phyloP scores from a whole-genome alignment of 2,113 vertebrate genomes.

The Syngnathus floridae region DNA sequence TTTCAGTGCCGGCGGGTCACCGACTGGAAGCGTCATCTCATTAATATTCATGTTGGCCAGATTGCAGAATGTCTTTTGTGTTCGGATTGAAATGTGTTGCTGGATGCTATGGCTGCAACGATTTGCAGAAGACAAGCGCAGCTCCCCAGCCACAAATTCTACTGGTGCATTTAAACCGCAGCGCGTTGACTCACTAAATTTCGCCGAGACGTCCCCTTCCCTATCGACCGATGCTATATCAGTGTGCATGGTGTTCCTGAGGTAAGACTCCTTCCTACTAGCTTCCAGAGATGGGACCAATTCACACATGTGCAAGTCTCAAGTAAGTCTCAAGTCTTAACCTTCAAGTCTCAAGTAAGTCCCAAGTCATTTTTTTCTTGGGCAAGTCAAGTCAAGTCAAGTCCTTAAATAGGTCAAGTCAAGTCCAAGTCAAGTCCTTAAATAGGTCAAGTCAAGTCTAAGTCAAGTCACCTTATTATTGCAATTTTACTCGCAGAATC shows the following conservation, averaged over 20 bases:
- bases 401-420: no score
- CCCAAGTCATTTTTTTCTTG: no score
- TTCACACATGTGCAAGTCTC: no score
- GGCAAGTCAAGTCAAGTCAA: no score
- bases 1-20: conserved; percentile 15
- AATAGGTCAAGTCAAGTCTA: no score
- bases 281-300: no score
- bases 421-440: no score
- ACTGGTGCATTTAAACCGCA: conserved; percentile 6
- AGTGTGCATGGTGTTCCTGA: neutral
- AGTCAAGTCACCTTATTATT: no score
- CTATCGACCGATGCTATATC: neutral
- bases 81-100: no score
- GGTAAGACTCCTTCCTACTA: neutral
- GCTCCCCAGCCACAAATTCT: conserved; percentile 1
- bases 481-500: no score
- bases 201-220: neutral
- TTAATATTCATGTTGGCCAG: conserved; percentile 20
- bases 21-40: conserved; percentile 22
- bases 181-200: neutral
- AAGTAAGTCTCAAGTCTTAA: no score
- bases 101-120: neutral
- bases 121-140: neutral
- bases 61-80: conserved; percentile 9
- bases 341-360: no score